Percentiles rank a stretch among this genome's conserved stretches.
Evolutionary conservation across 2,113 vertebrate species (phyloP).

Genomic region (Takifugu bimaculatus): DNA sequence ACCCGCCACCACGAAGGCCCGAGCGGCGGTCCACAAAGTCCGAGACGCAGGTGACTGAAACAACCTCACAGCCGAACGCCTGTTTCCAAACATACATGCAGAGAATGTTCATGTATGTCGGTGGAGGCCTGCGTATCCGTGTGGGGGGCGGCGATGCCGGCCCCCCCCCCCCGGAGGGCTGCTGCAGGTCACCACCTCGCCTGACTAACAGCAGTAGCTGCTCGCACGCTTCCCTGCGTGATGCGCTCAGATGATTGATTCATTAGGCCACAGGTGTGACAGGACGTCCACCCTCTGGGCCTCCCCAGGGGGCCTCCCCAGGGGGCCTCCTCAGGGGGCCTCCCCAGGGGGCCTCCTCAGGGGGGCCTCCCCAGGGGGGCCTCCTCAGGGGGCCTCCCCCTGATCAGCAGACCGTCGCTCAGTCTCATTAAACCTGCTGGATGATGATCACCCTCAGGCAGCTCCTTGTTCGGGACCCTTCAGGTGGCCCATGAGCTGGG

Average conservation of each 20-base stretch:
- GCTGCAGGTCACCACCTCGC: constrained; percentile 1
- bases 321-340: no score
- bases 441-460: constrained; percentile 25
- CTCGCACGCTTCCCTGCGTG: constrained; percentile 7
- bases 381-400: constrained; percentile 18
- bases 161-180: constrained; percentile 25
- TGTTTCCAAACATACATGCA: background rate
- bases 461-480: constrained; percentile 22
- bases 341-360: background rate
- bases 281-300: no score
- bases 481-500: constrained; percentile 49
- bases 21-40: constrained; percentile 71
- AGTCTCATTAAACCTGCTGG: constrained; percentile 49
- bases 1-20: constrained; percentile 67
- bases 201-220: constrained; percentile 29
- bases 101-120: constrained; percentile 23
- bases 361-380: background rate
- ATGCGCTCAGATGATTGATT: constrained; percentile 41
- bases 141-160: constrained; percentile 32
- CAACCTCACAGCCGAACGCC: background rate
- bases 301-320: no score
- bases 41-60: constrained; percentile 79
- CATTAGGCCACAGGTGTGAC: background rate
- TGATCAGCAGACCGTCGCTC: constrained; percentile 42
- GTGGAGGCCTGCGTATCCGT: constrained; percentile 32